A percentile compares a stretch with the other conserved stretches of the same genome.
These are phyloP conservation scores for Patella vulgata DNA, from an alignment of 1,140 invertebrate species.

Conservation along the genomic window DNA sequence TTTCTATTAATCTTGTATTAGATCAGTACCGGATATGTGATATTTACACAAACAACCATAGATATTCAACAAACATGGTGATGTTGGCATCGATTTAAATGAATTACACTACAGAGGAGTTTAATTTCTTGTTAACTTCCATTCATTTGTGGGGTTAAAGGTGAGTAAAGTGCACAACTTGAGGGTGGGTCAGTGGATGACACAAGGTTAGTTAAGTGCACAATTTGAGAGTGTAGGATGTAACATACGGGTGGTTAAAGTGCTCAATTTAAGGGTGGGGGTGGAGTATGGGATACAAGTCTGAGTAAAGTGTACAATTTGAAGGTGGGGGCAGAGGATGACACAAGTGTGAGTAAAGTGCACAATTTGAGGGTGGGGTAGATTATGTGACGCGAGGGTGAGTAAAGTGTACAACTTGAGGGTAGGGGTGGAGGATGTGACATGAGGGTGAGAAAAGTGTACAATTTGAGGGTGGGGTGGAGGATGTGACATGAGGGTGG, in stretches of 20 bases:
- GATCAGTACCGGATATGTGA: no score
- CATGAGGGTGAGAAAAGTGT: not conserved
- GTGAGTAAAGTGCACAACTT: no score
- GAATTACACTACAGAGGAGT: no score
- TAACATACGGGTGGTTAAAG: not conserved
- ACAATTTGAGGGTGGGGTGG: not conserved
- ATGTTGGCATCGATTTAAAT: no score
- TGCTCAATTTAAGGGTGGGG: not conserved
- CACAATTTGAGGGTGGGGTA: no score
- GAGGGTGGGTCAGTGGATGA: no score
- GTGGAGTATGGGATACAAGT: not conserved
- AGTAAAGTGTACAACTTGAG: conserved; percentile 6
- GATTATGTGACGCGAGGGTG: not conserved
- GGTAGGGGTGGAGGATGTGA: not conserved
- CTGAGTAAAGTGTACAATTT: not conserved
- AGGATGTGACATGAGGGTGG: not conserved
- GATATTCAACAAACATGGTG: no score
- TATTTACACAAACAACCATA: no score
- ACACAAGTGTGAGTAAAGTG: not conserved
- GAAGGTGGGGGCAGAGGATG: not conserved
- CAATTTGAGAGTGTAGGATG: conserved; percentile 6
- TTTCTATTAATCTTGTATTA: no score
- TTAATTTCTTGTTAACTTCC: no score
- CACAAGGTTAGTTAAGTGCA: not conserved
- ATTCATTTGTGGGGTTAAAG: no score